Conservation (phyloP, 2,888 invertebrate species). For the Oxyteleia sp. region DNA sequence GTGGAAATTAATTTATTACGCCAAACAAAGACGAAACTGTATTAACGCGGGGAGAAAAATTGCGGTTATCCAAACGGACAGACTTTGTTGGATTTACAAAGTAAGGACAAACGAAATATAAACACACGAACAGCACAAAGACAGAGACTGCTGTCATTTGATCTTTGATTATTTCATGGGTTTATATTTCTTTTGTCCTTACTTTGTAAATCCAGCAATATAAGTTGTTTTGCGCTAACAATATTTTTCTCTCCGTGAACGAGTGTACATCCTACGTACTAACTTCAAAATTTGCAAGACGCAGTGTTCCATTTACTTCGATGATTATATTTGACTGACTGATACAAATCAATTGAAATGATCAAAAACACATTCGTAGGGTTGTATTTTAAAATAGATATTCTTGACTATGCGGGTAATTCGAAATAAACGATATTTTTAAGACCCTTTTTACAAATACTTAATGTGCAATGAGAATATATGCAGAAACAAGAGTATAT, state of each 20-base stretch:
- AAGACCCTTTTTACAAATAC: constrained; percentile 62
- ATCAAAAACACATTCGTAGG: constrained; percentile 55
- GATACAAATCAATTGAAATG: constrained; percentile 55
- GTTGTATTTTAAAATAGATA: constrained; percentile 62
- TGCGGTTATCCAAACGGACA: too few relatives aligned
- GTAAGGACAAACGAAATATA: too few relatives aligned
- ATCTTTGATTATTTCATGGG: too few relatives aligned
- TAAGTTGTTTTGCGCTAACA: too few relatives aligned
- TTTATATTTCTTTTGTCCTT: too few relatives aligned
- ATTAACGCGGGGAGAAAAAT: too few relatives aligned
- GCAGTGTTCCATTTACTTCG: constrained; percentile 44
- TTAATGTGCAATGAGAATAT: constrained; percentile 56
- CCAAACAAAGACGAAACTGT: constrained; percentile 40
- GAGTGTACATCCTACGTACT: constrained; percentile 13
- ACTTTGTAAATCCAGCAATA: too few relatives aligned
- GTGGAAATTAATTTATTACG: constrained; percentile 72
- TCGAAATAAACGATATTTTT: constrained; percentile 67
- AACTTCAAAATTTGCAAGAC: constrained; percentile 47
- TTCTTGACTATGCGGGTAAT: constrained; percentile 68
- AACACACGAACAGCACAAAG: too few relatives aligned
- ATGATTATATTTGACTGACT: constrained; percentile 63
- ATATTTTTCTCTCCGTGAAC: too few relatives aligned
- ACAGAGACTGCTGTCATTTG: too few relatives aligned
- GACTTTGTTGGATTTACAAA: too few relatives aligned
- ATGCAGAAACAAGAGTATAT: constrained; percentile 46